Evolutionary conservation across 2,797 vertebrate species (phyloP).

Genomic region (Miopithecus talapoin): DNA sequence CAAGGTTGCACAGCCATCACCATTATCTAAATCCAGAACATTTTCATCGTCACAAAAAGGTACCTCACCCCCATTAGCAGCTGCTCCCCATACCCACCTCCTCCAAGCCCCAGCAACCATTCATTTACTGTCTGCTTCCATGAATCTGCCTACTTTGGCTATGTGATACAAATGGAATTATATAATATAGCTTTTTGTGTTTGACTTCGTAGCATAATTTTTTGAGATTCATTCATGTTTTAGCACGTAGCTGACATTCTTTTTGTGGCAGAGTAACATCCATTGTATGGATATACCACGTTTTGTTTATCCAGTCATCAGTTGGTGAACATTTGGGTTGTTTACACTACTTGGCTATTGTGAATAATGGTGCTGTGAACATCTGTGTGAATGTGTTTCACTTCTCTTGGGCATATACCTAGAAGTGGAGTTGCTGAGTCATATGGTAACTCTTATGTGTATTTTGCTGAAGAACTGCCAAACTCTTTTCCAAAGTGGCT

Average conservation of each 20-base stretch:
- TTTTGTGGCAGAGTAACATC: not conserved
- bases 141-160: not conserved
- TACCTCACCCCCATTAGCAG: rapidly evolving
- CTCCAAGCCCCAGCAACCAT: not conserved
- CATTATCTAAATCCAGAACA: not conserved
- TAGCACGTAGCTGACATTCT: not conserved
- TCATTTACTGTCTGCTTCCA: not conserved
- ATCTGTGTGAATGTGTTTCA: not conserved
- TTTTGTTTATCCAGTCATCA: not conserved
- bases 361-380: not conserved
- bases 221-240: not conserved
- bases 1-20: not conserved
- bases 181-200: not conserved
- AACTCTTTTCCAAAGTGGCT: not conserved
- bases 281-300: not conserved
- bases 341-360: not conserved
- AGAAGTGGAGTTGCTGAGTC: not conserved
- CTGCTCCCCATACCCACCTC: not conserved
- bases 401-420: not conserved
- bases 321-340: not conserved
- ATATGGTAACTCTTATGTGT: not conserved
- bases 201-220: not conserved
- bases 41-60: not conserved
- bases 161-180: not conserved
- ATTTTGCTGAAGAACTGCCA: not conserved